Evolutionary conservation across 2,113 vertebrate genomes (phyloP).

Genomic region (Pan troglodytes): NHGRI_mPanTro3-v2.1_pri NC_072407.2:126548501-126549000

Average conservation of each 20-base stretch:
- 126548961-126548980: too few relatives aligned
- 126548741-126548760: neutral
- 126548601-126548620: neutral
- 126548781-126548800: too few relatives aligned
- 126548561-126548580: neutral
- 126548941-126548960: accelerated
- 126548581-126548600: neutral
- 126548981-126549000: too few relatives aligned
- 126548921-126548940: too few relatives aligned
- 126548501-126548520: neutral
- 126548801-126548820: too few relatives aligned
- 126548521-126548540: neutral
- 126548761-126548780: neutral
- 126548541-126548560: neutral
- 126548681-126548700: neutral
- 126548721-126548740: neutral
- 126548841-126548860: accelerated
- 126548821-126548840: too few relatives aligned
- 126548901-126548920: too few relatives aligned
- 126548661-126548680: neutral
- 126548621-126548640: neutral
- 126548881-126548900: too few relatives aligned
- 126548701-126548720: neutral
- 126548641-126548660: neutral
- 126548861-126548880: too few relatives aligned